These are phyloP conservation scores for Lacerta viridis DNA, from an alignment of 2,797 vertebrate genomes.

Conservation along the genomic window DNA sequence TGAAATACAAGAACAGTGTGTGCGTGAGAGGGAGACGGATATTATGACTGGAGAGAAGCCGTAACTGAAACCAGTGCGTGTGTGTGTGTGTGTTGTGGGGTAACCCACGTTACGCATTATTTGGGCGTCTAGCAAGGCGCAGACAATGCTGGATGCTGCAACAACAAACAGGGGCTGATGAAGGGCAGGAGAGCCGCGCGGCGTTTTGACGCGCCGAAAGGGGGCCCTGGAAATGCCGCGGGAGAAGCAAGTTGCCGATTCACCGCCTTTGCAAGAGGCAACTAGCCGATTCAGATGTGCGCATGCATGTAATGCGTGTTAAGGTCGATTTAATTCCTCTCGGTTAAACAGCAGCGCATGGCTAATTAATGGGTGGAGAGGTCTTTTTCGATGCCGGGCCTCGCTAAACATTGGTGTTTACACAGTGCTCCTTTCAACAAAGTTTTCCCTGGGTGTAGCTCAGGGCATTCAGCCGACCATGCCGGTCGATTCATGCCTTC, in stretches of 20 bases:
- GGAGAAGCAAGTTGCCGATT: not conserved
- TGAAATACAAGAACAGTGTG: constrained; percentile 25
- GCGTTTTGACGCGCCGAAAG: not conserved
- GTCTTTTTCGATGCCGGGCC: not conserved
- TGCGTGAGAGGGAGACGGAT: not conserved
- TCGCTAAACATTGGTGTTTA: not conserved
- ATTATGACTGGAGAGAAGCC: constrained; percentile 22
- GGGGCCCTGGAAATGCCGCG: not conserved
- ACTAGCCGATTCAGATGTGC: not conserved
- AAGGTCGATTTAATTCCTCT: not conserved
- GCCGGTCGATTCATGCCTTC: too few relatives aligned
- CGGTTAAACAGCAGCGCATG: not conserved
- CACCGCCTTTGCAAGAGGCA: not conserved
- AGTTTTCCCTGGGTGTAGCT: not conserved
- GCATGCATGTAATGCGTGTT: not conserved
- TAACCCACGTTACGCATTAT: not conserved
- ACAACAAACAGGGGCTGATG: not conserved
- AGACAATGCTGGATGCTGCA: not conserved
- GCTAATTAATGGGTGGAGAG: not conserved
- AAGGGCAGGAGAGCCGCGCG: not conserved
- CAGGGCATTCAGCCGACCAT: not conserved
- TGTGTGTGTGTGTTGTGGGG: not conserved
- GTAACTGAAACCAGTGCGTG: constrained; percentile 41
- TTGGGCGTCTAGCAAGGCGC: not conserved
- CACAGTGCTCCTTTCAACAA: not conserved